These are phyloP conservation scores for Plutella xylostella DNA, from an alignment of 2,888 invertebrate genomes.

Conservation along the genomic window DNA sequence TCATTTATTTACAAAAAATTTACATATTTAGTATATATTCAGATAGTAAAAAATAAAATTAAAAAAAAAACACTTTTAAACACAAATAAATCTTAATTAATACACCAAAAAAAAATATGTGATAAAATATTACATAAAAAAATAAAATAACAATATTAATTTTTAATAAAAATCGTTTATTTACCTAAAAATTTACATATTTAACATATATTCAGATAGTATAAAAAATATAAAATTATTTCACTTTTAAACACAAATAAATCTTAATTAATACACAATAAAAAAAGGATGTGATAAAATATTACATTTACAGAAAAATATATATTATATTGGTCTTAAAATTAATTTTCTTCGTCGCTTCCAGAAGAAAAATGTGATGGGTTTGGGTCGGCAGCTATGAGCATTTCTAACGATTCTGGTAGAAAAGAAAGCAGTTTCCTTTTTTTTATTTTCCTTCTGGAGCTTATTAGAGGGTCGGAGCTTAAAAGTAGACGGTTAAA, in stretches of 20 bases:
- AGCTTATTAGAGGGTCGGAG: conserved; percentile 15
- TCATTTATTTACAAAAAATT: neutral
- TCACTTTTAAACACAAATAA: neutral
- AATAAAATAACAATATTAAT: too few relatives aligned
- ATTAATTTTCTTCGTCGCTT: neutral
- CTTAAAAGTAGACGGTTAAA: conserved; percentile 16
- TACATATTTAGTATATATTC: too few relatives aligned
- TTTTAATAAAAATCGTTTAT: neutral
- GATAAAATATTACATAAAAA: neutral
- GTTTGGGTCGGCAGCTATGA: conserved; percentile 3
- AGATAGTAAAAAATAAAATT: neutral
- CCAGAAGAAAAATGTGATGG: neutral
- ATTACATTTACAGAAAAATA: neutral
- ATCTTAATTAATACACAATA: neutral
- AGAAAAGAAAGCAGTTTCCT: conserved; percentile 11
- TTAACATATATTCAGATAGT: too few relatives aligned
- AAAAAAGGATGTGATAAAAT: too few relatives aligned
- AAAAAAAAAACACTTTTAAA: neutral
- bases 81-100: neutral
- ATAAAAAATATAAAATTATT: neutral
- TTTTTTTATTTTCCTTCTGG: conserved; percentile 9
- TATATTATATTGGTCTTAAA: neutral
- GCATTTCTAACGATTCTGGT: conserved; percentile 1
- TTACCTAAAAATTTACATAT: neutral
- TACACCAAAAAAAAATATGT: too few relatives aligned